Base-by-base conservation (phyloP, 2,113 vertebrate genomes). In the Nyctereutes procyonoides region DNA sequence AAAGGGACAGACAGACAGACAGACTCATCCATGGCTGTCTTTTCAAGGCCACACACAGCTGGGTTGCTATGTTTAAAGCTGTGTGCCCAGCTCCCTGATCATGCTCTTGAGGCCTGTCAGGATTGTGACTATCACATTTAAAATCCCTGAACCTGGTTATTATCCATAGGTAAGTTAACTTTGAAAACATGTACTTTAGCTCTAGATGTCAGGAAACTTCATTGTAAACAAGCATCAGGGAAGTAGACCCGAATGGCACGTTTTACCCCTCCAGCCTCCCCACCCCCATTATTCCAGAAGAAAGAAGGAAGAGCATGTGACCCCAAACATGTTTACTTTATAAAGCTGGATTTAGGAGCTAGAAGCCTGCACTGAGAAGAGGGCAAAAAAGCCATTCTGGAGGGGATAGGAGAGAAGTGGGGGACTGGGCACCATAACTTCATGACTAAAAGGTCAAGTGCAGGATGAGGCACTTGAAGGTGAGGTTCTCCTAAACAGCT, bases 141-240 rank as follows among this genome's bases (percentile, higher is more conserved):
- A 67, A 77, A 58, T 71, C 12, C 76, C 22, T n/a, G 14, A 24
- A 48, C 13, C 58, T 87, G 32, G 6, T 51, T 85, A 82, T 85
- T 56, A 76, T 8, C 20, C 73, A 22, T 13, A 81, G 51, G n/a
- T 22, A 85, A 65, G 69, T 82, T 77, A 26, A 22, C 35, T 96
- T 96, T 74, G 77, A 86, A 97, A 89, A 62, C n/a, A 53, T 22
- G 48, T 77, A 20, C 28, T 11, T 91, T 91, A 51, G 73, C 43
- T 77, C 69, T 48, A 15, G 8, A 62, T 62, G 38, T 96, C 93
- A 88, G 43, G 53, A 84, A 65, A 76, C 32, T 69, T 8, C 28
- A 32, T 15, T 88, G 19, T 60, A 80, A 87, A 90, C 12, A 85
- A 77, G 58, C 60, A 58, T 81, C n/a, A n/a, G 88, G 71, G 38